Base-by-base conservation (phyloP, 2,888 invertebrate genomes). In the Selenia dentaria region DNA sequence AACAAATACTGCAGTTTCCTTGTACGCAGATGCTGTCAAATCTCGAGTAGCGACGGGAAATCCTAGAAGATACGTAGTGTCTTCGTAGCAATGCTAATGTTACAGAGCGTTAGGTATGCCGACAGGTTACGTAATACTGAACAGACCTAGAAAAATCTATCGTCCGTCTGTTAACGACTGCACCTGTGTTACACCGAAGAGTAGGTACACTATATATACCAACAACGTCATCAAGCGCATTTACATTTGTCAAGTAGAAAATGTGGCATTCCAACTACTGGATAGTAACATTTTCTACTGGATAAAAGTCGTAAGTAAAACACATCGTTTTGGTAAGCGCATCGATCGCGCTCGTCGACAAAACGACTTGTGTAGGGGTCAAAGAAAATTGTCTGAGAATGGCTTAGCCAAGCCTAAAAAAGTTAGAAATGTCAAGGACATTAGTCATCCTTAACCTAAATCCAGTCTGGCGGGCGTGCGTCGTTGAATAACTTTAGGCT, bases 141-240 rank as follows among this genome's bases (percentile, higher is more conserved):
- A 31, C 26, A 40, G 22, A 41, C 36, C 32, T 47, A 47, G 36
- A 36, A 35, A 29, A 39, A 29, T 45, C 38, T 39, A 29, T 39
- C n/a, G 34, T 25, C 3, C 9, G 18, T 38, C 9, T 25, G 45
- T 44, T 38, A 4, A 33, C 13, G 2, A 16, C 31, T 33, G 27
- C 33, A 33, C 27, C 37, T 33, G 36, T 26, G 36, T 37, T 26
- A 31, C 31, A 37, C 20, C 25, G n/a, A 24, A 1, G 22, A n/a
- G n/a, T n/a, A n/a, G n/a, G n/a, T n/a, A n/a, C n/a, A n/a, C n/a
- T n/a, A n/a, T n/a, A n/a, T n/a, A n/a, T n/a, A n/a, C n/a, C n/a
- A n/a, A 18, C 4, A 10, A 14, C 13, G 12, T 8, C 20, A 6
- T 11, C 20, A 24, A 9, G 2, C 11, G 16, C 12, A 13, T 25